Conservation (phyloP, 1,140 invertebrate species). For the Notospermus geniculatus region DNA sequence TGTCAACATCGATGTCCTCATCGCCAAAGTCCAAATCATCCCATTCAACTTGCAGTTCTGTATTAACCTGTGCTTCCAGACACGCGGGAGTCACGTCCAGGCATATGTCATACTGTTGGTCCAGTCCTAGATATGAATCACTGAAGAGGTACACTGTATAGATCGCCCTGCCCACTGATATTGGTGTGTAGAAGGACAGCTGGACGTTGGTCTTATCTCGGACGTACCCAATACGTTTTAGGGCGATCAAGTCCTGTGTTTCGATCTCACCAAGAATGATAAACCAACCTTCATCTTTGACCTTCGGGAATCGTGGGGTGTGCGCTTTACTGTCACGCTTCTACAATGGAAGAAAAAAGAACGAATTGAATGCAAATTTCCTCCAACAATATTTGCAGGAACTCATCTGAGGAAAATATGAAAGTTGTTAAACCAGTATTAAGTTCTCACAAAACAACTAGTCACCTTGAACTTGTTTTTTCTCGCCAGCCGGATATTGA, state of each 20-base stretch:
- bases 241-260: constrained; percentile 73
- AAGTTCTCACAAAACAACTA: constrained; percentile 10
- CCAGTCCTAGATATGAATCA: constrained; percentile 90
- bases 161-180: constrained; percentile 64
- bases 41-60: constrained; percentile 29
- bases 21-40: constrained; percentile 1
- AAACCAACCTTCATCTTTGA: constrained; percentile 96
- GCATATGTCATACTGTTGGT: constrained; percentile 81
- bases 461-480: constrained; percentile 48
- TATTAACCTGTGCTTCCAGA: constrained; percentile 44
- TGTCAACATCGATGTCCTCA: too few species aligned
- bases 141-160: constrained; percentile 87
- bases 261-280: constrained; percentile 76
- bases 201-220: constrained; percentile 50
- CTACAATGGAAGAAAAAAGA: constrained; percentile 26
- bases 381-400: neutral
- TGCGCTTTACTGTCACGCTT: constrained; percentile 61
- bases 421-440: neutral
- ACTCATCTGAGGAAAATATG: too few species aligned
- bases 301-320: constrained; percentile 83
- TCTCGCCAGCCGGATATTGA: constrained; percentile 59
- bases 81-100: constrained; percentile 43
- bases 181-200: constrained; percentile 68
- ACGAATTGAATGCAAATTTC: neutral
- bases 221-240: constrained; percentile 69